Evolutionary conservation across 2,113 vertebrate species (phyloP).

Genomic region (Spea bombifrons): DNA sequence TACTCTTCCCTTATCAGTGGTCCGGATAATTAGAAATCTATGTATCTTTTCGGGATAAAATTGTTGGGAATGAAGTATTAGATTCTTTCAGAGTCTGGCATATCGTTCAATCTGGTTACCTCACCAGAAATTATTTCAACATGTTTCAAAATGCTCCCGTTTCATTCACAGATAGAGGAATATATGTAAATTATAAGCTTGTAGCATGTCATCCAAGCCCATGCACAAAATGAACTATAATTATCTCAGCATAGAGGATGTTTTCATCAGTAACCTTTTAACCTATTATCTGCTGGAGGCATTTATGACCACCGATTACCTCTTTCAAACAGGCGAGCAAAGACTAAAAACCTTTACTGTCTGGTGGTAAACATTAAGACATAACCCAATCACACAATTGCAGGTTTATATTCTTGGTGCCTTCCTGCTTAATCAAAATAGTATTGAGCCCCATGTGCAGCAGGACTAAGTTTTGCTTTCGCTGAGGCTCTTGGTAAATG

Average conservation of each 20-base stretch:
- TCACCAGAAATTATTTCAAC: no score
- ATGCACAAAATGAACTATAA: not conserved
- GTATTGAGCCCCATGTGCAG: no score
- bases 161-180: not conserved
- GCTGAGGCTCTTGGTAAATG: no score
- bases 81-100: no score
- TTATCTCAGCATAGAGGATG: not conserved
- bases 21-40: no score
- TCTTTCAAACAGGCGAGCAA: not conserved
- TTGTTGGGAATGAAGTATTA: no score
- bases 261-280: not conserved
- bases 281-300: not conserved
- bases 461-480: not conserved
- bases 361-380: not conserved
- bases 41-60: no score
- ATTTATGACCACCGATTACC: not conserved
- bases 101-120: no score
- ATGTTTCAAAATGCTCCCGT: no score
- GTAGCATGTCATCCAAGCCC: not conserved
- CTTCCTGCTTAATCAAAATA: not conserved
- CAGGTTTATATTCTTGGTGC: not conserved
- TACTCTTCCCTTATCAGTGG: no score
- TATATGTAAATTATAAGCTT: not conserved
- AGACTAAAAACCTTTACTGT: not conserved
- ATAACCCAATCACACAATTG: not conserved